Evolutionary conservation across 2,797 vertebrate genomes (phyloP).

Genomic region (Labeo calbasu): DNA sequence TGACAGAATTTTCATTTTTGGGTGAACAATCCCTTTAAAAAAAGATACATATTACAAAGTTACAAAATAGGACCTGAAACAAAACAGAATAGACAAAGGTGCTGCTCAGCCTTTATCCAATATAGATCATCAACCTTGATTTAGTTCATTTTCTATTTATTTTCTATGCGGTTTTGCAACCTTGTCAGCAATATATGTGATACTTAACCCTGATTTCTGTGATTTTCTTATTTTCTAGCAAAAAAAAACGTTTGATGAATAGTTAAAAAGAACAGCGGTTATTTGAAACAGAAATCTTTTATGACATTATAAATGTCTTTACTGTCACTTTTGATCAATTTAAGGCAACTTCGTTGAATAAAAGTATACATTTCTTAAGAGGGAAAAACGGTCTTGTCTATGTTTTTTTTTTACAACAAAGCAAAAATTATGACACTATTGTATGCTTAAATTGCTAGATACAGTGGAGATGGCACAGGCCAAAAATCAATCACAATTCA

Average conservation of each 20-base stretch:
- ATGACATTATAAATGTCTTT: background rate
- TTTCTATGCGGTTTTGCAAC: background rate
- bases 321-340: background rate
- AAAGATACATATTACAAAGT: background rate
- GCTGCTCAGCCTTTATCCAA: background rate
- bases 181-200: background rate
- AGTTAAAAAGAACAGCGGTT: background rate
- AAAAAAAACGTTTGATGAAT: background rate
- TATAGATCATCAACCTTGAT: background rate
- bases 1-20: too few species aligned
- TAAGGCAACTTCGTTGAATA: background rate
- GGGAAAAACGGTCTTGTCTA: background rate
- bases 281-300: background rate
- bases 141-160: background rate
- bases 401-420: background rate
- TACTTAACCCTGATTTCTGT: background rate
- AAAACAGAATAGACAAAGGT: background rate
- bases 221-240: background rate
- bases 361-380: background rate
- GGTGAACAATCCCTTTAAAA: background rate
- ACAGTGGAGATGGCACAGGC: background rate
- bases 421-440: background rate
- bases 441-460: background rate
- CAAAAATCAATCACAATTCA: constrained; percentile 16
- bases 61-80: background rate